Evolutionary conservation across 2,797 vertebrate genomes (phyloP), one percentile per base, ranked within the genome.

Genomic region (Pipistrellus nathusii): DNA sequence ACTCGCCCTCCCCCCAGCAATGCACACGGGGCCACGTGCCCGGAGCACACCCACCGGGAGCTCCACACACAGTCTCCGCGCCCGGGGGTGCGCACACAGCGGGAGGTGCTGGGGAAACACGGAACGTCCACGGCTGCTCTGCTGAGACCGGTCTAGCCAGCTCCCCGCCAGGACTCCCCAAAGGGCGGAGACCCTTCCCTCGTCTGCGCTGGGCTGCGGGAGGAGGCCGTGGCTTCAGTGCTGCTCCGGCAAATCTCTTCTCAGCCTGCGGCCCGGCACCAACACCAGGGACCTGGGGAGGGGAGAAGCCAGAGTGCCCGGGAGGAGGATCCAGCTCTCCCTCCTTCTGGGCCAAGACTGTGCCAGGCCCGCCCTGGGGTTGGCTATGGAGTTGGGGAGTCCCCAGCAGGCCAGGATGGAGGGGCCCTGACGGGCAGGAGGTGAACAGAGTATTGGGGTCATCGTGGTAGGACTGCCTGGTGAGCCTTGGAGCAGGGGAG

Each of bases 1-100:
- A 44, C 46, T 10, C 66, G 12, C 59, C 55, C 25, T 20, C 35
- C 2, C 69, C 38, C 12, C 32, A 20, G 76, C 9, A 1, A 18
- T n/a, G 23, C 25, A 11, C n/a, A 44, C 44, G 44, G 44, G 44
- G 30, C 68, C 80, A 21, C 0, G 0, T 0, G 15, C 18, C 75
- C 5, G 59, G 89, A 88, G 41, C 51, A 68, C 2, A 62, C 38
- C 10, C 3, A 18, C 4, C 13, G 14, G 35, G 44, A 30, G 2
- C 0, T 8, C 25, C 48, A n/a, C 51, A 3, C 8, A 1, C 0
- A 1, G 30, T 9, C 48, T 55, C 23, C 2, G 8, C 7, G 11
- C 30, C 2, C 1, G 3, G 15, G 44, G 23, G 14, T 11, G 38
- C 11, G 5, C 35, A 41, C 38, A 41, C 38, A 18, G 35, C 30